Evolutionary conservation across 2,113 vertebrate species (phyloP), one percentile per base, ranked within the genome.

Genomic region (Perognathus longimembris): DNA sequence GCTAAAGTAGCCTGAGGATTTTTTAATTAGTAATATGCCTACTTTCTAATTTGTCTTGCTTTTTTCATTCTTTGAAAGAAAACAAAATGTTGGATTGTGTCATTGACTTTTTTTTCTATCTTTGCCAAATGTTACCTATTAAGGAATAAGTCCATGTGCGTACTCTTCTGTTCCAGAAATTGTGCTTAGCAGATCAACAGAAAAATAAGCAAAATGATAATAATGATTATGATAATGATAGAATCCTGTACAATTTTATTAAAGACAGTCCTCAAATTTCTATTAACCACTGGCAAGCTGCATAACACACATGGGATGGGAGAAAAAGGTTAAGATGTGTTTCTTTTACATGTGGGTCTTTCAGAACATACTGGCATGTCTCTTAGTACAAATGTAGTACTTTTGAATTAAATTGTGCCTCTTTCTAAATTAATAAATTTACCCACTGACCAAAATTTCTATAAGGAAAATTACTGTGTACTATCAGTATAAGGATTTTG

Each of bases 401-500:
- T 89, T 70, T 70, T 61, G 73, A 70, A 17, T 73, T 69, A 76
- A 95, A 84, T 70, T 91, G 18, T 90, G 79, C 80, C 90, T 95
- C 92, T 96, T 77, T 66, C 83, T 94, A 90, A 95, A 69, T 79
- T 94, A 95, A 42, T 96, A 92, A 95, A 88, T 92, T 95, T 97
- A 95, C 67, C 70, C 92, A 94, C 95, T 97, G 97, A 97, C 96
- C 90, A 89, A 96, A 95, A 54, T 89, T 97, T 88, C 94, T 96
- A 91, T n/a, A 96, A 69, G 28, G 89, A 88, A 95, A 91, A 95
- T 87, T 96, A 94, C 89, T 95, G 93, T 98, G 91, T 97, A 93
- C 93, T 97, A 88, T 97, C 96, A 95, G 97, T 97, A 96, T 98
- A 96, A 98, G 97, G 97, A 98, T 95, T 98, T 97, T 98, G 97